Percentiles rank a stretch among this genome's conserved stretches.
Evolutionary conservation across 2,888 invertebrate genomes (phyloP).

Genomic region (Aspidiotus rigidus): DNA sequence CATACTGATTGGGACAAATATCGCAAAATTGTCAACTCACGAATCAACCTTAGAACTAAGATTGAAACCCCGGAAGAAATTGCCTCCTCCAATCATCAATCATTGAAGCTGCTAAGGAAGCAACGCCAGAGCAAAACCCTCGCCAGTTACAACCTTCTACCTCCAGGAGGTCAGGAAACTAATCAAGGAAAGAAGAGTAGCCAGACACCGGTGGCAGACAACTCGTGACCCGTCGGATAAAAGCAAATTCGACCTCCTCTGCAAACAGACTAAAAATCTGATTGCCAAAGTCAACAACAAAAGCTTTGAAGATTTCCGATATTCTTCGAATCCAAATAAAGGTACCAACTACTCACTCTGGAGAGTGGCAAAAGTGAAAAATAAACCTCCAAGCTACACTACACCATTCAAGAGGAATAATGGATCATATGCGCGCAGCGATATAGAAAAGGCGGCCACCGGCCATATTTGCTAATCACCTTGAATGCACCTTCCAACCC

Average conservation of each 20-base stretch:
- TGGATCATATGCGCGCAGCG: background rate
- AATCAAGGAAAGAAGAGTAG: conserved; percentile 16
- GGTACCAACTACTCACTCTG: background rate
- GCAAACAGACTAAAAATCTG: background rate
- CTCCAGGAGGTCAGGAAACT: background rate
- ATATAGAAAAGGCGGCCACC: background rate
- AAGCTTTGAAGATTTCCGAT: background rate
- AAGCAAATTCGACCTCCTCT: background rate
- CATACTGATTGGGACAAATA: background rate
- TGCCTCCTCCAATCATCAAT: background rate
- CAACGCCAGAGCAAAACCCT: background rate
- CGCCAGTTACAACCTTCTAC: background rate
- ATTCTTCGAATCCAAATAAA: background rate
- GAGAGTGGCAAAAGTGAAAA: background rate
- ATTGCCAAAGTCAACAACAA: background rate
- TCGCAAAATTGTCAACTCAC: background rate
- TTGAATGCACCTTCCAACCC: background rate
- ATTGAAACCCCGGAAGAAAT: conserved; percentile 13
- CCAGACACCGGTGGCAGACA: background rate
- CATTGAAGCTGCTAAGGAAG: background rate
- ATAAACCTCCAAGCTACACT: background rate
- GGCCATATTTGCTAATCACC: background rate
- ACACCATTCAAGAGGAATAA: background rate
- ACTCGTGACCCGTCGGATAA: background rate
- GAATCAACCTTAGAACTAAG: background rate